Base-by-base conservation (phyloP, 2,113 vertebrate species). In the Centropus bengalensis region DNA sequence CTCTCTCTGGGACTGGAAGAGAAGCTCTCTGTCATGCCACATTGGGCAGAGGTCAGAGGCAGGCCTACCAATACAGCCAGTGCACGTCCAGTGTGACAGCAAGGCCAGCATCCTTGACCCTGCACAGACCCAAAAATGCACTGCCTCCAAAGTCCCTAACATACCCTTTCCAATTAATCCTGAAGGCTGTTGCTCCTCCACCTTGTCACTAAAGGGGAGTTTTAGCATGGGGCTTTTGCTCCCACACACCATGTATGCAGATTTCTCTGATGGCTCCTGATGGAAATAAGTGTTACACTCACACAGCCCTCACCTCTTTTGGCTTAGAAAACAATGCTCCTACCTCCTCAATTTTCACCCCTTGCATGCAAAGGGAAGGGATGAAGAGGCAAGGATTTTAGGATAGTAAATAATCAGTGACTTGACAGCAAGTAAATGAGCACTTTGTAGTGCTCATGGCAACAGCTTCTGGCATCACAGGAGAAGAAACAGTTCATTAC, bases 391-490 rank as follows among this genome's bases (percentile, higher is more conserved):
- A 59, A 81, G 28, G 45, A 81, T 47, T 77, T 74, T 44, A 54
- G 56, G 30, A 44, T 6, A 74, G 78, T 59, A 89, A 91, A 88
- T 21, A 84, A 64, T 27, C 42, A 56, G 68, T 27, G 55, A 87
- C 45, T 70, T 58, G 59, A 88, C 71, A 91, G 75, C 54, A 74
- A 93, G 66, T 45, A 89, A 70, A 82, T 52, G 45, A 68, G 62
- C 56, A 49, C 44, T 67, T 79, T 26, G 42, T 24, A 77, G 73
- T 55, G 27, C 6, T 95, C 69, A 58, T 14, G 36, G 80, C 54
- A 90, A 89, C 76, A 83, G 82, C 69, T 87, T 94, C 28, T 84
- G 87, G 85, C 59, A 70, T 78, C 11, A 4, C 14, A n/a, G 76
- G 24, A 58, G 16, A 86, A 82, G 63, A 91, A 90, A 22, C 42